Conservation (phyloP, 2,888 invertebrate species). For the Sarcophaga subvicina region DNA sequence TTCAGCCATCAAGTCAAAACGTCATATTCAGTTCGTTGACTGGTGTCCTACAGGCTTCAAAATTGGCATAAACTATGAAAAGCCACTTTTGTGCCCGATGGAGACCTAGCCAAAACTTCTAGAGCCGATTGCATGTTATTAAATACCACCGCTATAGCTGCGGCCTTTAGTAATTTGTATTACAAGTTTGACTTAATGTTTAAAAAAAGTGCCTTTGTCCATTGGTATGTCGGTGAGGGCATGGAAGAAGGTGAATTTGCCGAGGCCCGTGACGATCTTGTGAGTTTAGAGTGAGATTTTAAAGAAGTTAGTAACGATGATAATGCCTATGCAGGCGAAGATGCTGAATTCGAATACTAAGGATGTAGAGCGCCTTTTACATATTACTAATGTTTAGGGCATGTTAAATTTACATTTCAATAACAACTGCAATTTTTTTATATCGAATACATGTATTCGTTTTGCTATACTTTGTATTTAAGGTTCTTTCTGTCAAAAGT, state of each 20-base stretch:
- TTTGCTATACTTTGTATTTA: background rate
- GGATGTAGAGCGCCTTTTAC: too few relatives aligned
- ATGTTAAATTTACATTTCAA: slow-evolving; percentile 22
- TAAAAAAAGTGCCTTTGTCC: slow-evolving; percentile 90
- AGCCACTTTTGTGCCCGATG: slow-evolving; percentile 88
- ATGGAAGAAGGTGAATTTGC: slow-evolving; percentile 81
- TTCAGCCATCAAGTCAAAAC: slow-evolving; percentile 89
- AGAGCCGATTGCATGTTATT: slow-evolving; percentile 94
- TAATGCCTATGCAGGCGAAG: slow-evolving; percentile 71
- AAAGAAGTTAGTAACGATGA: slow-evolving; percentile 80
- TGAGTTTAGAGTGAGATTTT: slow-evolving; percentile 79
- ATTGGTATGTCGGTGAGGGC: slow-evolving; percentile 88
- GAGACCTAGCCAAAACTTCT: slow-evolving; percentile 91
- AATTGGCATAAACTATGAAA: slow-evolving; percentile 92
- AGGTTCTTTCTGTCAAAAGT: background rate
- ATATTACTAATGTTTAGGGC: background rate
- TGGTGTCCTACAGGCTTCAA: slow-evolving; percentile 98
- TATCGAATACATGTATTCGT: too few relatives aligned
- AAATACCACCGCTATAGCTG: slow-evolving; percentile 95
- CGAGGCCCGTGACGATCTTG: slow-evolving; percentile 81
- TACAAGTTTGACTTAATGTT: slow-evolving; percentile 94
- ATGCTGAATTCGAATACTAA: slow-evolving; percentile 73
- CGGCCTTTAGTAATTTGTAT: slow-evolving; percentile 94
- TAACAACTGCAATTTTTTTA: background rate
- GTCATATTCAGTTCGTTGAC: slow-evolving; percentile 94